These are phyloP conservation scores for Sciurus carolinensis DNA, from an alignment of 2,797 vertebrate genomes.

Conservation along the genomic window DNA sequence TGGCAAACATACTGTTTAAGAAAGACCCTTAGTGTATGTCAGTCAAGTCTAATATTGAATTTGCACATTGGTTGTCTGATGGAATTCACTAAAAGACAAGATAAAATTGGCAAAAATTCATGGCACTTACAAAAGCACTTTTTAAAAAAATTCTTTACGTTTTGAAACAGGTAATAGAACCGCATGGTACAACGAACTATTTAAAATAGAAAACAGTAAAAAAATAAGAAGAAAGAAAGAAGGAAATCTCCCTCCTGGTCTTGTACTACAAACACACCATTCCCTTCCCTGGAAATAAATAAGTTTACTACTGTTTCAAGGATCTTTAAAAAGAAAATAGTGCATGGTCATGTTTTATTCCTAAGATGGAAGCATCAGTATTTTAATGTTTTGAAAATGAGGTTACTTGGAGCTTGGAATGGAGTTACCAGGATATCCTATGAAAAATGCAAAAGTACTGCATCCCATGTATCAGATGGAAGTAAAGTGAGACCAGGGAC, in stretches of 20 bases:
- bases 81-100: conserved; percentile 26
- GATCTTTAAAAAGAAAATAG: not conserved
- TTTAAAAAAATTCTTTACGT: not conserved
- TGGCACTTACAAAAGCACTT: not conserved
- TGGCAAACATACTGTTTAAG: not conserved
- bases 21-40: conserved; percentile 24
- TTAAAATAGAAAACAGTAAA: not conserved
- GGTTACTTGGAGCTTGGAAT: not conserved
- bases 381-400: conserved; percentile 3
- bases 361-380: not conserved
- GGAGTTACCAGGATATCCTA: not conserved
- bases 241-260: not conserved
- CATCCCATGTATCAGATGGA: not conserved
- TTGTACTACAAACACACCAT: not conserved
- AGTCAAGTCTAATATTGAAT: not conserved
- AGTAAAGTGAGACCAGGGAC: not conserved
- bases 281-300: not conserved
- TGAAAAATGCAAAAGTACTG: not conserved
- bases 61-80: not conserved
- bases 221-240: not conserved
- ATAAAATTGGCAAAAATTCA: conserved; percentile 20
- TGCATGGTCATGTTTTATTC: not conserved
- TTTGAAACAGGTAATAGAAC: not conserved
- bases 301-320: not conserved
- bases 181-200: not conserved